These are phyloP conservation scores for Bolinopsis microptera DNA, from an alignment of 37 sponge, comb jelly and placozoan species.

Conservation along the genomic window DNA sequence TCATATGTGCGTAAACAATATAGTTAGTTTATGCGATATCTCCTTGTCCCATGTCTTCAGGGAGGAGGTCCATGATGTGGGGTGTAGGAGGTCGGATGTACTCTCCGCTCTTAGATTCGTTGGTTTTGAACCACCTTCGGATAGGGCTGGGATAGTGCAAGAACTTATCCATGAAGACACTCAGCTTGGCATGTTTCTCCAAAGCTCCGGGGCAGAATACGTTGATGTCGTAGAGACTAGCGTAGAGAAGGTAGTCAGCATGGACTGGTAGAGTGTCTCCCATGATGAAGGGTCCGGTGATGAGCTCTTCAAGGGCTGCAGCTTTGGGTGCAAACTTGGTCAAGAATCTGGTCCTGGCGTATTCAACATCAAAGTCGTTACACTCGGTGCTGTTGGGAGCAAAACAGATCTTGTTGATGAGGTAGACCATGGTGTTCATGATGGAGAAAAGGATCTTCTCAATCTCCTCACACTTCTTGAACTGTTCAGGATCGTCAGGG, in stretches of 20 bases:
- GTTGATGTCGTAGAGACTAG: not conserved
- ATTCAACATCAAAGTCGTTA: not conserved
- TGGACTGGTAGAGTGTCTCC: constrained; percentile 32
- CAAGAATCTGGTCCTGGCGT: not conserved
- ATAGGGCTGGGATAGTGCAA: not conserved
- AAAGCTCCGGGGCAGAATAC: not conserved
- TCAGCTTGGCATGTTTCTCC: not conserved
- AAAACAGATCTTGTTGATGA: constrained; percentile 59
- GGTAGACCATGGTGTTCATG: constrained; percentile 54
- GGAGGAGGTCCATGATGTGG: constrained; percentile 12
- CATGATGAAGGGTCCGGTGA: constrained; percentile 19
- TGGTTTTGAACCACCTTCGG: constrained; percentile 7
- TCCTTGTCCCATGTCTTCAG: not conserved
- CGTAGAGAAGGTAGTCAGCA: constrained; percentile 6
- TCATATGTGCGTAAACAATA: no score
- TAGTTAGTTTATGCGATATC: not conserved
- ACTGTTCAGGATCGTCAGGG: constrained; percentile 3
- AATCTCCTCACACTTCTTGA: not conserved
- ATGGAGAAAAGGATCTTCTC: constrained; percentile 34
- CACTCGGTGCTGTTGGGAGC: constrained; percentile 36
- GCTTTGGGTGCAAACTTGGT: not conserved
- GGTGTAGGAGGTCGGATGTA: constrained; percentile 28
- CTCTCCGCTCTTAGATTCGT: constrained; percentile 8
- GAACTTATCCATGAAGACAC: constrained; percentile 11
- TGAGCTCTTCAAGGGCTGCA: not conserved